Conservation (phyloP, 2,113 vertebrate genomes). For the Chloropsis cyanopogon region DNA sequence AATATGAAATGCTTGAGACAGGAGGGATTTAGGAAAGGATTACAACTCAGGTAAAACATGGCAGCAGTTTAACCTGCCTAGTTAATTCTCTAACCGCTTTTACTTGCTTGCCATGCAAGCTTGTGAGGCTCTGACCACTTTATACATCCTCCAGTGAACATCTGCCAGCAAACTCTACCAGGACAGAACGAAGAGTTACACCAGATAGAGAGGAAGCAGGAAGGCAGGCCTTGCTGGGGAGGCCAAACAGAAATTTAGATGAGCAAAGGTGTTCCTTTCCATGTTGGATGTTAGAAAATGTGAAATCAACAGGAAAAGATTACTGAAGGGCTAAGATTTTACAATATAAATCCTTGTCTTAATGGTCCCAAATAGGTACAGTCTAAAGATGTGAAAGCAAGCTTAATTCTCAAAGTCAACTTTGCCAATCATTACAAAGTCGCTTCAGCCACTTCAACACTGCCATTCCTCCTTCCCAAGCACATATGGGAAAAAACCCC, state of each 20-base stretch:
- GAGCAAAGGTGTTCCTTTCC: background rate
- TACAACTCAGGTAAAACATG: background rate
- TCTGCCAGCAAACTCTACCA: background rate
- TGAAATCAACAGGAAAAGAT: background rate
- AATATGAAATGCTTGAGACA: background rate
- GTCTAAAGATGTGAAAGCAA: background rate
- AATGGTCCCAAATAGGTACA: background rate
- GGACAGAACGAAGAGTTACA: background rate
- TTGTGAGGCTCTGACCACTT: background rate
- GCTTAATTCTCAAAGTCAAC: background rate
- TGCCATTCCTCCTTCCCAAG: background rate
- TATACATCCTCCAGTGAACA: background rate
- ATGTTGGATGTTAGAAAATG: background rate
- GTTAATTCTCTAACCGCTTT: background rate
- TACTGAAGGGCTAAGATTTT: background rate
- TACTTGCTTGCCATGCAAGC: background rate
- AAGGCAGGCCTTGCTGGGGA: background rate
- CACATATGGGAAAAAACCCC: fast-evolving
- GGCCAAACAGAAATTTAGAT: background rate
- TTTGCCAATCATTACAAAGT: background rate
- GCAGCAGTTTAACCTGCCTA: background rate
- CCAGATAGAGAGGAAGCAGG: background rate
- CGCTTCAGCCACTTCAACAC: background rate
- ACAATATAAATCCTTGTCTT: background rate
- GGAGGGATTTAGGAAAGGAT: background rate